Evolutionary conservation across 2,797 vertebrate species (phyloP).

Genomic region (Atherinosoma microstoma): DNA sequence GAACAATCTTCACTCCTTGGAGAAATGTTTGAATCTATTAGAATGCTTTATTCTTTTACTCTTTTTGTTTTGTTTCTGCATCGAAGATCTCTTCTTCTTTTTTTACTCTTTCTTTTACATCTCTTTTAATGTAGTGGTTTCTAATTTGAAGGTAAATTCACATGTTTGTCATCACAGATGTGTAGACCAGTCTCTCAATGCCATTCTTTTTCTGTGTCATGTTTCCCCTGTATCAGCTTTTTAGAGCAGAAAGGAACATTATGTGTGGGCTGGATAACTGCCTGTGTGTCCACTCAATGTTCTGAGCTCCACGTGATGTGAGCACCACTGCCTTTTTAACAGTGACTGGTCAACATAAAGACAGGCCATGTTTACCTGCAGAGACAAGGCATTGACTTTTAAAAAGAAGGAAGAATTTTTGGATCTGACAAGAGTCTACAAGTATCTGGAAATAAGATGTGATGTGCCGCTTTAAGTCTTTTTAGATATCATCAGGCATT

Average conservation of each 20-base stretch:
- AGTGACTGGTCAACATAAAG: slow-evolving; percentile 48
- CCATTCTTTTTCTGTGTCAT: slow-evolving; percentile 22
- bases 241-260: slow-evolving; percentile 73
- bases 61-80: slow-evolving; percentile 3
- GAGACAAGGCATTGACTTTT: slow-evolving; percentile 43
- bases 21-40: slow-evolving; percentile 46
- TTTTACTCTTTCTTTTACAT: slow-evolving; percentile 9
- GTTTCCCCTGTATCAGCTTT: slow-evolving; percentile 64
- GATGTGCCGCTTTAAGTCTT: slow-evolving; percentile 41
- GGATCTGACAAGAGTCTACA: slow-evolving; percentile 48
- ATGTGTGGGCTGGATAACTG: slow-evolving; percentile 49
- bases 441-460: slow-evolving; percentile 48
- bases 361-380: slow-evolving; percentile 50
- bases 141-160: slow-evolving; percentile 26
- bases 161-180: slow-evolving; percentile 6
- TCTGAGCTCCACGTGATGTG: slow-evolving; percentile 53
- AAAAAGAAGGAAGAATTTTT: slow-evolving; percentile 22
- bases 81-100: background rate
- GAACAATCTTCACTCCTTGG: slow-evolving; percentile 29
- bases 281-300: slow-evolving; percentile 55
- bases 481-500: slow-evolving; percentile 40
- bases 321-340: slow-evolving; percentile 54
- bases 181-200: slow-evolving; percentile 6
- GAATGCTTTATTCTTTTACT: slow-evolving; percentile 12
- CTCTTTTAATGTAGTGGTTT: slow-evolving; percentile 3